phyloP scores from a whole-genome alignment of 23 tunicate species.

The Botrylloides violaceus region DNA sequence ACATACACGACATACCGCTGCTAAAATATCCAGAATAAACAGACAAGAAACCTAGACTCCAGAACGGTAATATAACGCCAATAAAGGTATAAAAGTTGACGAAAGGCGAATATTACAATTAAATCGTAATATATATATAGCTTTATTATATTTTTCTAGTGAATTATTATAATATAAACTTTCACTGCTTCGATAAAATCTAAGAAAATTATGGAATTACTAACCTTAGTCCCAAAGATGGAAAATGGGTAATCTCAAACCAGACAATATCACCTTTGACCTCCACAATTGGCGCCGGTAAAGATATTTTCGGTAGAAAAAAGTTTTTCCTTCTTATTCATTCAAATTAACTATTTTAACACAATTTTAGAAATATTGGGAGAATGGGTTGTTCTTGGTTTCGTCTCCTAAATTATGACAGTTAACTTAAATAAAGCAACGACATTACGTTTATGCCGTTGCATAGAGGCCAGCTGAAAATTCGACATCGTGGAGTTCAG shows the following conservation, averaged over 20 bases:
- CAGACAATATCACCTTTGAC: neutral
- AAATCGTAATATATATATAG: neutral
- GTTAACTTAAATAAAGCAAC: too few species aligned
- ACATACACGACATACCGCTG: neutral
- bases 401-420: too few species aligned
- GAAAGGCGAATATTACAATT: neutral
- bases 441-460: too few species aligned
- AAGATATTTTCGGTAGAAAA: too few species aligned
- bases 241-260: neutral
- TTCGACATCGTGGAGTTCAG: too few species aligned
- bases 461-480: too few species aligned
- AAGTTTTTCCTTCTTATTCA: too few species aligned
- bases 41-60: neutral
- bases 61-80: neutral
- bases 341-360: too few species aligned
- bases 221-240: neutral
- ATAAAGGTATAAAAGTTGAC: neutral
- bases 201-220: neutral
- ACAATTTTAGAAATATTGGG: too few species aligned
- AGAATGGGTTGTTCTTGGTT: too few species aligned
- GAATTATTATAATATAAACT: neutral
- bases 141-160: neutral
- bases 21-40: neutral
- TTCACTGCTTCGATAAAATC: too few species aligned
- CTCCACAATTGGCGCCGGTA: neutral